Conservation (phyloP, 2,888 invertebrate genomes). For the Drosophila prolongata region DNA sequence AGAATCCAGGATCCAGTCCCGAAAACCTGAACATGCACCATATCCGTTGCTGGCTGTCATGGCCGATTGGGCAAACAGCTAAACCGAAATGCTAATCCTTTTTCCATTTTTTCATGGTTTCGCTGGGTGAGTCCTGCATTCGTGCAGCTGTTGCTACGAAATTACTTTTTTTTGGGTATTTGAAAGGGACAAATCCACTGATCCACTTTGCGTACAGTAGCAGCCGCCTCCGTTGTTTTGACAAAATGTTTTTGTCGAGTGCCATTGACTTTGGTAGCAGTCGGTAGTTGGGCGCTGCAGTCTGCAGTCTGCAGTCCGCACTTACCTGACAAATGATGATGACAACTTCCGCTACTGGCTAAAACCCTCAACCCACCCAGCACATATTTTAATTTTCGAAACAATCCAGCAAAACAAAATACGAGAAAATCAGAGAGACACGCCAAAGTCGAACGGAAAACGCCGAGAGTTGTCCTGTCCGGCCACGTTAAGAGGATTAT, state of each 20-base stretch:
- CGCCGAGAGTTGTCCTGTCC: conserved; percentile 52
- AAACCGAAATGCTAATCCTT: conserved; percentile 72
- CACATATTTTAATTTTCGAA: conserved; percentile 74
- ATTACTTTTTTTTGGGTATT: conserved; percentile 24
- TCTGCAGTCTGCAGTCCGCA: conserved; percentile 31
- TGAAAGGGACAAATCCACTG: conserved; percentile 62
- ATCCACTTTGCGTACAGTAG: conserved; percentile 76
- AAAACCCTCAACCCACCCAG: conserved; percentile 41
- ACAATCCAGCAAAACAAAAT: conserved; percentile 57
- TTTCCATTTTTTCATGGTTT: conserved; percentile 49
- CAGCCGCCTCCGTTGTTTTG: conserved; percentile 71
- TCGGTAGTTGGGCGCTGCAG: not conserved
- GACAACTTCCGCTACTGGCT: conserved; percentile 65
- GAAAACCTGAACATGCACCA: conserved; percentile 55
- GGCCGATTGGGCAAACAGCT: conserved; percentile 65
- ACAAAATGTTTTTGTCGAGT: conserved; percentile 77
- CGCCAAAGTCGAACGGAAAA: conserved; percentile 45
- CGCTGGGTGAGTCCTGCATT: conserved; percentile 47
- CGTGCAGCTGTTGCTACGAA: conserved; percentile 59
- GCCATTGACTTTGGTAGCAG: conserved; percentile 67
- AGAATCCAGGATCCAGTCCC: conserved; percentile 6
- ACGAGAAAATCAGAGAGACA: conserved; percentile 28
- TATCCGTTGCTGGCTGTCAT: conserved; percentile 43
- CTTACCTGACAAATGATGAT: conserved; percentile 59
- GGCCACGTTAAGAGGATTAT: conserved; percentile 68